These are phyloP conservation scores for Nesometra sesokonis DNA, from an alignment of 35 echinoderm and acorn worm genomes.

Conservation along the genomic window DNA sequence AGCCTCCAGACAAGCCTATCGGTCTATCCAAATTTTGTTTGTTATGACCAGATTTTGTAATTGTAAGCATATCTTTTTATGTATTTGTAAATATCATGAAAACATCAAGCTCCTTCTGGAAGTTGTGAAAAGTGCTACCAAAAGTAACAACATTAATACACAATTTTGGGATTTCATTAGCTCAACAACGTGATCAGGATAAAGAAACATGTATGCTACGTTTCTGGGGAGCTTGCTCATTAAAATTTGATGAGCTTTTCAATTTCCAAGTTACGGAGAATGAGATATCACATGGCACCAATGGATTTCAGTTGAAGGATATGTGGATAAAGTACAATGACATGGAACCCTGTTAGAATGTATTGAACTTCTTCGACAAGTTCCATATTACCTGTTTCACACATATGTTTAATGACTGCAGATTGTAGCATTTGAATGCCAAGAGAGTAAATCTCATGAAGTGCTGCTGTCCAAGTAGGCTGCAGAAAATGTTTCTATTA, in stretches of 20 bases:
- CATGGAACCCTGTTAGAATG: not conserved
- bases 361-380: not conserved
- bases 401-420: slow-evolving; percentile 25
- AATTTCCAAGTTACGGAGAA: not conserved
- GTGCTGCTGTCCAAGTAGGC: slow-evolving; percentile 33
- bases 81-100: not conserved
- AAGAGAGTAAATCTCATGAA: slow-evolving; percentile 9
- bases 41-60: no score
- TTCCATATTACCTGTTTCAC: slow-evolving; percentile 6
- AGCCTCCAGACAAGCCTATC: not conserved
- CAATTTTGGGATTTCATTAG: not conserved
- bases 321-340: not conserved
- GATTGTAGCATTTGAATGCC: slow-evolving; percentile 25
- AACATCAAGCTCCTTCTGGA: not conserved
- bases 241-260: slow-evolving; percentile 4
- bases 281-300: no score
- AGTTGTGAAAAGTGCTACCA: not conserved
- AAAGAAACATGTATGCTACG: not conserved
- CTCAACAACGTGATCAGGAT: slow-evolving; percentile 5
- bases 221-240: not conserved
- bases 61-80: not conserved
- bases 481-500: slow-evolving; percentile 29
- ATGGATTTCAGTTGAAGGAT: not conserved
- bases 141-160: not conserved
- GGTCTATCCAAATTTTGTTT: no score